A percentile compares a stretch with the other conserved stretches of the same genome.
phyloP scores from a whole-genome alignment of 2,888 invertebrate genomes.

The Sabatieria punctata region DNA sequence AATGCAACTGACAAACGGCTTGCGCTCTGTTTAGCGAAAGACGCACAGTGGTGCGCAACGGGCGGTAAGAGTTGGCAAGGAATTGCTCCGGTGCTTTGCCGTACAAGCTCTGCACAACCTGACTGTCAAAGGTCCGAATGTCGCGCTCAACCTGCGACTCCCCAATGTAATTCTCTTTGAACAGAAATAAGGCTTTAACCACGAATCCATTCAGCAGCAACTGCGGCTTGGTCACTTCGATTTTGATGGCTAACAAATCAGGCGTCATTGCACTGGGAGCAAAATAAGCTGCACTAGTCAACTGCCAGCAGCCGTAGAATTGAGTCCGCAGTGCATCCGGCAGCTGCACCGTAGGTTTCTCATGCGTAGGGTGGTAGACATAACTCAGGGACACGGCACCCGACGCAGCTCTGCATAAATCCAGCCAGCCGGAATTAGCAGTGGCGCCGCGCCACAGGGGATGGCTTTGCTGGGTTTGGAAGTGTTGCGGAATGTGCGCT shows the following conservation, averaged over 20 bases:
- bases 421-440: constrained; percentile 59
- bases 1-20: not conserved
- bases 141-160: constrained; percentile 85
- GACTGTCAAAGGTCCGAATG: constrained; percentile 40
- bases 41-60: not conserved
- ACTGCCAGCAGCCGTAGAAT: not conserved
- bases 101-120: not conserved
- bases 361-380: constrained; percentile 72
- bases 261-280: constrained; percentile 67
- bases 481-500: no score
- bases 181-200: constrained; percentile 43
- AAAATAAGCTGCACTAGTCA: constrained; percentile 43
- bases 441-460: constrained; percentile 4
- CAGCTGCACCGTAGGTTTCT: not conserved
- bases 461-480: no score
- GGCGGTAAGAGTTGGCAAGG: not conserved
- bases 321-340: not conserved
- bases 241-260: constrained; percentile 72
- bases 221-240: constrained; percentile 85
- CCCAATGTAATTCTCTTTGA: constrained; percentile 83
- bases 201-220: constrained; percentile 78
- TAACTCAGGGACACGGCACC: constrained; percentile 66
- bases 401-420: constrained; percentile 88
- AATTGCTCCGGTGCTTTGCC: constrained; percentile 33
- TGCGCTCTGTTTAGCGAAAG: not conserved